These are phyloP conservation scores for Sphaeridia pumilis DNA, from an alignment of 2,888 invertebrate genomes.

Conservation along the genomic window DNA sequence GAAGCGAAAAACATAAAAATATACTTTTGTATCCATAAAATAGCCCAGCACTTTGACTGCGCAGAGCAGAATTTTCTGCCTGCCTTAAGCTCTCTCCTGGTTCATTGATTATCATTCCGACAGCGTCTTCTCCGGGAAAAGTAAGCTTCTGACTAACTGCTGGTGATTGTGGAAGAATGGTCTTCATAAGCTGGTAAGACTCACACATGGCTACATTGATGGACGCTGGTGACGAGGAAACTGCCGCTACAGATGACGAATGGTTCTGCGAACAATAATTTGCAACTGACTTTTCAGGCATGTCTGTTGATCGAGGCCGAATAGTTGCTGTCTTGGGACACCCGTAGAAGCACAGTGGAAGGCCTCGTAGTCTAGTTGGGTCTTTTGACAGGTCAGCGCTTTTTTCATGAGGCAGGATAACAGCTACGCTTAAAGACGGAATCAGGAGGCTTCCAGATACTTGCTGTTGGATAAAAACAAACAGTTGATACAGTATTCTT, in stretches of 20 bases:
- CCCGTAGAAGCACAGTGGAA: constrained; percentile 34
- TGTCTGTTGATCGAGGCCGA: constrained; percentile 16
- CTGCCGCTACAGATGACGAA: background rate
- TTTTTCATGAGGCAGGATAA: constrained; percentile 30
- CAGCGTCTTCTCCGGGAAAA: constrained; percentile 32
- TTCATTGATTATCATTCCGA: constrained; percentile 19
- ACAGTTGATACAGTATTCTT: background rate
- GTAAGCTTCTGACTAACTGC: constrained; percentile 24
- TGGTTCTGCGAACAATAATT: constrained; percentile 6
- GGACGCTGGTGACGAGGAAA: background rate
- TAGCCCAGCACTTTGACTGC: constrained; percentile 25
- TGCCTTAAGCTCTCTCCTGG: constrained; percentile 20
- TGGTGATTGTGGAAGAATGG: constrained; percentile 21
- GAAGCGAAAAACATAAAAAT: constrained; percentile 23
- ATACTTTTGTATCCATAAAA: constrained; percentile 30
- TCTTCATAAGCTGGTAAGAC: constrained; percentile 28
- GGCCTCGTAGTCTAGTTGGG: constrained; percentile 26
- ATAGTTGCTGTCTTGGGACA: constrained; percentile 34
- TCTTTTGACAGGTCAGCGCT: constrained; percentile 23
- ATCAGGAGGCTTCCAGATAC: constrained; percentile 32
- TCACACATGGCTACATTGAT: constrained; percentile 32
- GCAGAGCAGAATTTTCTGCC: constrained; percentile 32
- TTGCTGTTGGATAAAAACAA: constrained; percentile 6
- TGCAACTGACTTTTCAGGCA: constrained; percentile 3
- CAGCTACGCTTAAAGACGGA: constrained; percentile 32